Conservation (phyloP, 2,888 invertebrate genomes). For the Ernsta delagoae region DNA sequence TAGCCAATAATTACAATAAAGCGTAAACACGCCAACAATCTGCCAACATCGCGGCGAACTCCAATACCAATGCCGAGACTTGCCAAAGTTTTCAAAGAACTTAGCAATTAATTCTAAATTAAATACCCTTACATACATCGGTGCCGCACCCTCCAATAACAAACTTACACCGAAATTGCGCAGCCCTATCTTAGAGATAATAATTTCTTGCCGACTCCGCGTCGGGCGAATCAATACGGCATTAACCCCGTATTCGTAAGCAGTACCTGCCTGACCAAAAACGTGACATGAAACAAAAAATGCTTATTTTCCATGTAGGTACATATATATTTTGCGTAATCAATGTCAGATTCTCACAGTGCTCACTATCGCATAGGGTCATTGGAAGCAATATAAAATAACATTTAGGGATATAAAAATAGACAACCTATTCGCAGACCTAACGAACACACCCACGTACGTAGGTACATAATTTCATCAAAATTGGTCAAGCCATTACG, state of each 20-base stretch:
- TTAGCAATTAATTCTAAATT: constrained; percentile 22
- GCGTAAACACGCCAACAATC: constrained; percentile 5
- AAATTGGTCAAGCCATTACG: too few species aligned
- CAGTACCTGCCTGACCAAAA: too few species aligned
- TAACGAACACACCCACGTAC: too few species aligned
- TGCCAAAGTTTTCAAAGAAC: constrained; percentile 27
- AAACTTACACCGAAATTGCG: constrained; percentile 26
- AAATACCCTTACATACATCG: constrained; percentile 15
- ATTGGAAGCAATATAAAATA: too few species aligned
- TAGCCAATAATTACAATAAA: constrained; percentile 1
- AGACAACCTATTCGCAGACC: too few species aligned
- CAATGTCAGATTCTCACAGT: too few species aligned
- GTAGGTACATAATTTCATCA: too few species aligned
- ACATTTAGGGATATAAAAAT: too few species aligned
- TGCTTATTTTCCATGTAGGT: too few species aligned
- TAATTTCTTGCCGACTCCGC: constrained; percentile 73
- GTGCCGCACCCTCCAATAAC: constrained; percentile 17
- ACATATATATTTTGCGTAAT: too few species aligned
- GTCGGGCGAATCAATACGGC: constrained; percentile 76
- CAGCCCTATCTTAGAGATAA: constrained; percentile 65
- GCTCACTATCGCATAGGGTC: too few species aligned
- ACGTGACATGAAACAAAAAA: too few species aligned
- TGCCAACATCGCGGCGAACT: not conserved
- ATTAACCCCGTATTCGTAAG: constrained; percentile 56
- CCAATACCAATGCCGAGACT: not conserved